phyloP scores from a whole-genome alignment of 1,140 invertebrate species.

The Carposina sasakii region DNA sequence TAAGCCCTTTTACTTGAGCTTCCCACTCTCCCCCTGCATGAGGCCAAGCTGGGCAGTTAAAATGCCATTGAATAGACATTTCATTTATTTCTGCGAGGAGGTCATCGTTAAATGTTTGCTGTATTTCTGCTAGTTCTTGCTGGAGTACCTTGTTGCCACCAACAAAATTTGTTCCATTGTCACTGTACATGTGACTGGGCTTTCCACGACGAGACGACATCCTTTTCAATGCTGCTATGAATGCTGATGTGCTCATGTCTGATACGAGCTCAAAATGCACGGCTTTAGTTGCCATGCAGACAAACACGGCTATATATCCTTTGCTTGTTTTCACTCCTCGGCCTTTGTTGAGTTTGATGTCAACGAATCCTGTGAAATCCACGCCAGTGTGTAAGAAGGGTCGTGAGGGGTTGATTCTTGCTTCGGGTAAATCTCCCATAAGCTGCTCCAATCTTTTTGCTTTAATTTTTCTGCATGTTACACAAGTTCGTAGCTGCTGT shows the following conservation, averaged over 20 bases:
- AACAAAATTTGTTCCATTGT: neutral
- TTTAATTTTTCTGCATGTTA: slow-evolving; percentile 18
- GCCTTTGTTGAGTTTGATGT: slow-evolving; percentile 23
- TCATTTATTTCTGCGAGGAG: neutral
- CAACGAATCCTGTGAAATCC: slow-evolving; percentile 39
- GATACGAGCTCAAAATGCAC: slow-evolving; percentile 59
- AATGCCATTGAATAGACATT: slow-evolving; percentile 32
- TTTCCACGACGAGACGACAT: slow-evolving; percentile 27
- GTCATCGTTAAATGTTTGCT: neutral
- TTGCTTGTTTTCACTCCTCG: slow-evolving; percentile 30
- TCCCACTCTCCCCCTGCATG: slow-evolving; percentile 36
- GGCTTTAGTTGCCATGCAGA: slow-evolving; percentile 46
- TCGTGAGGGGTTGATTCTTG: slow-evolving; percentile 5
- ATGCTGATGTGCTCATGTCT: slow-evolving; percentile 42
- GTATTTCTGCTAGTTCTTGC: slow-evolving; percentile 1
- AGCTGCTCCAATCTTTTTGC: slow-evolving; percentile 18
- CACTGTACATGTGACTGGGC: neutral
- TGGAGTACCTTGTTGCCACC: slow-evolving; percentile 1
- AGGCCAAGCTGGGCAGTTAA: slow-evolving; percentile 38
- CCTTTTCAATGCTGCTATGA: slow-evolving; percentile 43
- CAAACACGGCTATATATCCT: slow-evolving; percentile 49
- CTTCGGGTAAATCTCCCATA: slow-evolving; percentile 35
- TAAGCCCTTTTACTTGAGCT: slow-evolving; percentile 25
- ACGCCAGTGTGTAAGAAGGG: slow-evolving; percentile 34
- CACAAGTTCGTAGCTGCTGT: slow-evolving; percentile 15